Conservation (phyloP, 2,888 invertebrate species). For the Leptura quadrifasciata region DNA sequence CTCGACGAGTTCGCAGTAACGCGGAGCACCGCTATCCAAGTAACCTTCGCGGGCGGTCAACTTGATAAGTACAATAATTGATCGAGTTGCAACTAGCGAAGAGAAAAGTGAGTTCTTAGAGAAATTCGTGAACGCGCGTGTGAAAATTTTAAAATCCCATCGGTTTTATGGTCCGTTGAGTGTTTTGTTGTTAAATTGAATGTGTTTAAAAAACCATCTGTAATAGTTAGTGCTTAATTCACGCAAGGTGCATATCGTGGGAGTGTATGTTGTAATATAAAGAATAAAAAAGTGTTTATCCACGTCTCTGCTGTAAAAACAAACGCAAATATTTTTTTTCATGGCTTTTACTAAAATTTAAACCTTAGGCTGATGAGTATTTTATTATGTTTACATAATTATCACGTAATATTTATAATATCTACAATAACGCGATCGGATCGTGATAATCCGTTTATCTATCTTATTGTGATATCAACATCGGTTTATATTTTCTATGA, state of each 20-base stretch:
- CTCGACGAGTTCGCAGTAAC: slow-evolving; percentile 41
- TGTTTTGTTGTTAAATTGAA: not conserved
- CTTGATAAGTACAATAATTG: not conserved
- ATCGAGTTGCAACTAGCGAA: slow-evolving; percentile 7
- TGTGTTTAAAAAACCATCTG: not conserved
- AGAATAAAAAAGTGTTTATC: not conserved
- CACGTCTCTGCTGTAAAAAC: not conserved
- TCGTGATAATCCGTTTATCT: not conserved
- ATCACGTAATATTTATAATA: not conserved
- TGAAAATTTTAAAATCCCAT: not conserved
- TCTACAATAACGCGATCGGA: not conserved
- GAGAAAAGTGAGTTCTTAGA: not conserved
- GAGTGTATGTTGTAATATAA: not conserved
- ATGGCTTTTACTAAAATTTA: not conserved
- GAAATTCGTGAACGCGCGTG: not conserved
- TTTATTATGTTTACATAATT: not conserved
- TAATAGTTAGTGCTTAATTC: not conserved
- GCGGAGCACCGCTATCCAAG: slow-evolving; percentile 27
- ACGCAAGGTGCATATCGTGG: not conserved
- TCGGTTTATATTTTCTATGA: too few relatives aligned
- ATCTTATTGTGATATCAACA: not conserved
- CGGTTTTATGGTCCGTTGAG: not conserved
- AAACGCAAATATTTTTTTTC: not conserved
- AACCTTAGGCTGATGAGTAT: not conserved
- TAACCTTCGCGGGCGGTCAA: slow-evolving; percentile 30